These are phyloP conservation scores for Muscidifurax raptorellus DNA, from an alignment of 1,140 invertebrate species.

Conservation along the genomic window DNA sequence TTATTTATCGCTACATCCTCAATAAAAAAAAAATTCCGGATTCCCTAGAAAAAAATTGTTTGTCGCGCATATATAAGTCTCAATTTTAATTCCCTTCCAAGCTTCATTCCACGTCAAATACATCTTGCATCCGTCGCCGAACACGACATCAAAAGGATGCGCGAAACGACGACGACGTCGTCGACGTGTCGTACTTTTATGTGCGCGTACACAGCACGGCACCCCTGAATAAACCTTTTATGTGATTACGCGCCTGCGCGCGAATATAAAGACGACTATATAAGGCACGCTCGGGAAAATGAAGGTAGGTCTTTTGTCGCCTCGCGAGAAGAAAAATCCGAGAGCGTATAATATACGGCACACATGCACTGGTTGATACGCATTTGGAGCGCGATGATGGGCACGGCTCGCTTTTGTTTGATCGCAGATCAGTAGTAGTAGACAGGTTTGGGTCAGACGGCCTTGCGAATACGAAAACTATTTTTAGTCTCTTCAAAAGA, in stretches of 20 bases:
- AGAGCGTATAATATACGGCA: not conserved
- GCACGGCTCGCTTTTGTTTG: too few relatives aligned
- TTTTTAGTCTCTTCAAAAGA: too few relatives aligned
- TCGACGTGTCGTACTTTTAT: conserved; percentile 11
- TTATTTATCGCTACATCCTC: too few relatives aligned
- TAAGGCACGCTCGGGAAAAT: conserved; percentile 1
- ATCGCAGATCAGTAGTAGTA: not conserved
- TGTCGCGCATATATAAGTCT: too few relatives aligned
- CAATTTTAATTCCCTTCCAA: too few relatives aligned
- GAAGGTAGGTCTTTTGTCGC: not conserved
- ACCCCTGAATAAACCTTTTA: conserved; percentile 32
- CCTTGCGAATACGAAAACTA: conserved; percentile 37
- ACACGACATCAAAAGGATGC: conserved; percentile 36
- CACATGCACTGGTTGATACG: not conserved
- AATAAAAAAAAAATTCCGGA: too few relatives aligned
- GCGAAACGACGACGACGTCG: not conserved
- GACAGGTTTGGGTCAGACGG: not conserved
- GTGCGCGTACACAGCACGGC: not conserved
- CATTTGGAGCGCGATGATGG: too few relatives aligned
- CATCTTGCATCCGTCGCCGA: not conserved
- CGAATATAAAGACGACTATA: conserved; percentile 34
- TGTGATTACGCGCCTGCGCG: conserved; percentile 29
- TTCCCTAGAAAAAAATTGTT: too few relatives aligned
- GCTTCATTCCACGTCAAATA: not conserved
- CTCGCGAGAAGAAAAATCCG: not conserved